Evolutionary conservation across 2,888 invertebrate genomes (phyloP).

Genomic region (Mythimna pallens): DNA sequence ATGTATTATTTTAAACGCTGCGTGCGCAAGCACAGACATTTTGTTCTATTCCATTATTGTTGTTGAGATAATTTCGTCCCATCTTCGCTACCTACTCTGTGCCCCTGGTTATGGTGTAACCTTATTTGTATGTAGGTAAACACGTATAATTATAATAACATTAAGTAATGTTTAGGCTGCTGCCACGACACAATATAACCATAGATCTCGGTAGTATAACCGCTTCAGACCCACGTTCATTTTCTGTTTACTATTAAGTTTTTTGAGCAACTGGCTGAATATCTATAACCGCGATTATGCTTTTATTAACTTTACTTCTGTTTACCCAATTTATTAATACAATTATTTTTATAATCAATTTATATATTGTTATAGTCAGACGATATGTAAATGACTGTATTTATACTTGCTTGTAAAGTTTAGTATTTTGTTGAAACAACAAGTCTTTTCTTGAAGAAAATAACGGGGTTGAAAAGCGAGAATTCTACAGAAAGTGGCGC

Average conservation of each 20-base stretch:
- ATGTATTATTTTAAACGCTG: constrained; percentile 23
- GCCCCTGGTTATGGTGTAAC: constrained; percentile 70
- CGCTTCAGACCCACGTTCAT: constrained; percentile 39
- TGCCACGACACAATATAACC: constrained; percentile 50
- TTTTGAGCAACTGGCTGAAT: background rate
- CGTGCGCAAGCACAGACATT: constrained; percentile 9
- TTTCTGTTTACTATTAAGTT: constrained; percentile 25
- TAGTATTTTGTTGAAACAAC: background rate
- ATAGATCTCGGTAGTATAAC: constrained; percentile 53
- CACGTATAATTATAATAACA: constrained; percentile 70
- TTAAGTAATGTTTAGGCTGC: constrained; percentile 66
- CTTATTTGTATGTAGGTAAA: constrained; percentile 69
- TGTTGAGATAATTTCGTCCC: constrained; percentile 71
- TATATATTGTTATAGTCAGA: constrained; percentile 3
- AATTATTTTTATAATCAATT: constrained; percentile 15
- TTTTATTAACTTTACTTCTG: background rate
- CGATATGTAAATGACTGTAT: constrained; percentile 20
- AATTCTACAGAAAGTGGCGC: constrained; percentile 57
- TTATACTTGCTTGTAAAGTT: background rate
- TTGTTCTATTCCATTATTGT: constrained; percentile 63
- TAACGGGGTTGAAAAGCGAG: constrained; percentile 42
- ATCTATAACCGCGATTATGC: background rate
- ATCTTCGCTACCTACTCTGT: constrained; percentile 67
- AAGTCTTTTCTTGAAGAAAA: constrained; percentile 20
- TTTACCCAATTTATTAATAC: background rate